A percentile compares a stretch with the other conserved stretches of the same genome.
These are phyloP conservation scores for Malurus cyaneus DNA, from an alignment of 2,113 vertebrate genomes.

Conservation along the genomic window DNA sequence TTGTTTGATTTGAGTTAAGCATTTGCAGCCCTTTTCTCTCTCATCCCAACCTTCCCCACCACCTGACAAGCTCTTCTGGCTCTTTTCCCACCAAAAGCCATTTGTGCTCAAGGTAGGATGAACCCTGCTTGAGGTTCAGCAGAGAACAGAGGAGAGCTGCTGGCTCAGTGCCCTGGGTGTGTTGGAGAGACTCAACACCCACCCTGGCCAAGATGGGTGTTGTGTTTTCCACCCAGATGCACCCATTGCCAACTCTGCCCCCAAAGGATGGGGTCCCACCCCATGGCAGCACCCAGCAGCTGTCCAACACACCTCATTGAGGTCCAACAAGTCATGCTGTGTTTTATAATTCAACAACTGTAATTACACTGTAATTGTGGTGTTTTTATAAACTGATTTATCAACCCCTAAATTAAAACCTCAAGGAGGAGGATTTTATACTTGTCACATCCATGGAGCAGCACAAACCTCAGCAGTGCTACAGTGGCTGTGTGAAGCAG, in stretches of 20 bases:
- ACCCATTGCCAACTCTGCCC: not conserved
- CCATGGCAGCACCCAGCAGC: not conserved
- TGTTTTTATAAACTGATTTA: not conserved
- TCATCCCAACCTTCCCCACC: not conserved
- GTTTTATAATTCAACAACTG: not conserved
- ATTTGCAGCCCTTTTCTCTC: not conserved
- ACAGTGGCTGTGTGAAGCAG: not conserved
- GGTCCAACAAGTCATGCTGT: not conserved
- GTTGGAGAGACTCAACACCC: not conserved
- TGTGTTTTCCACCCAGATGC: not conserved
- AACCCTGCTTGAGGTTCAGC: not conserved
- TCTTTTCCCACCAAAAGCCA: not conserved
- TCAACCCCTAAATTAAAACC: not conserved
- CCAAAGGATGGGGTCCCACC: not conserved
- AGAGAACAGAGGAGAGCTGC: not conserved
- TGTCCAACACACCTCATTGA: not conserved
- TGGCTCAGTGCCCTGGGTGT: not conserved
- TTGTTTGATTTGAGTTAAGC: slow-evolving; percentile 17
- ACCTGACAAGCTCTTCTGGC: not conserved
- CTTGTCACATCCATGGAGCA: not conserved
- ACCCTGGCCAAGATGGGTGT: not conserved
- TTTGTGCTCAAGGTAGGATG: not conserved
- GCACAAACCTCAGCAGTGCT: not conserved
- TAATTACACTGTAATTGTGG: not conserved
- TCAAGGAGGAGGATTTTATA: not conserved